Percentiles rank a stretch among this genome's conserved stretches.
These are phyloP conservation scores for Ophiodon elongatus DNA, from an alignment of 2,113 vertebrate genomes.

Conservation along the genomic window DNA sequence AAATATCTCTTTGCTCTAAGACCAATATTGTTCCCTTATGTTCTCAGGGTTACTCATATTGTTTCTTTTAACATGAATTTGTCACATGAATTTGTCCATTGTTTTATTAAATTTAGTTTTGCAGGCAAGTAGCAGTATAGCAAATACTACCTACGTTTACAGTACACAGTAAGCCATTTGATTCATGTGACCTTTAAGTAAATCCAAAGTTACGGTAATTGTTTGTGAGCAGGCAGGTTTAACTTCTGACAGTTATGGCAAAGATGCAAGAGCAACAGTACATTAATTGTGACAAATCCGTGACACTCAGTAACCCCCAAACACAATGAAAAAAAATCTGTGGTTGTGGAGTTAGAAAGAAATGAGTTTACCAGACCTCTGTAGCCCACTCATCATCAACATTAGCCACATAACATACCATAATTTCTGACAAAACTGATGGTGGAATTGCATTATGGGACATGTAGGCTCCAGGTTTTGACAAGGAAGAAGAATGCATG, in stretches of 20 bases:
- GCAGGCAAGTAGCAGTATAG: background rate
- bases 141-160: background rate
- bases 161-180: background rate
- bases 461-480: background rate
- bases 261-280: background rate
- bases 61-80: background rate
- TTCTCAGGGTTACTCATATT: conserved; percentile 1
- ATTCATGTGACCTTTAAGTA: background rate
- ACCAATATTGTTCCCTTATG: background rate
- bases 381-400: too few relatives aligned
- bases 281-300: background rate
- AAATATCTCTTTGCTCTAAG: background rate
- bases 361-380: too few relatives aligned
- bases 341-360: too few relatives aligned
- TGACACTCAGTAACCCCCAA: background rate
- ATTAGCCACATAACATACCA: background rate
- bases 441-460: background rate
- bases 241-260: background rate
- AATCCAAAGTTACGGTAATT: background rate
- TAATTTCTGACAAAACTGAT: background rate
- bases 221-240: background rate
- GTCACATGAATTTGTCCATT: background rate
- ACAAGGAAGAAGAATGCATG: background rate
- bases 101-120: background rate
- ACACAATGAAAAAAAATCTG: background rate